Evolutionary conservation across 2,797 vertebrate genomes (phyloP).

Genomic region (Alcedo quadribrachys): DNA sequence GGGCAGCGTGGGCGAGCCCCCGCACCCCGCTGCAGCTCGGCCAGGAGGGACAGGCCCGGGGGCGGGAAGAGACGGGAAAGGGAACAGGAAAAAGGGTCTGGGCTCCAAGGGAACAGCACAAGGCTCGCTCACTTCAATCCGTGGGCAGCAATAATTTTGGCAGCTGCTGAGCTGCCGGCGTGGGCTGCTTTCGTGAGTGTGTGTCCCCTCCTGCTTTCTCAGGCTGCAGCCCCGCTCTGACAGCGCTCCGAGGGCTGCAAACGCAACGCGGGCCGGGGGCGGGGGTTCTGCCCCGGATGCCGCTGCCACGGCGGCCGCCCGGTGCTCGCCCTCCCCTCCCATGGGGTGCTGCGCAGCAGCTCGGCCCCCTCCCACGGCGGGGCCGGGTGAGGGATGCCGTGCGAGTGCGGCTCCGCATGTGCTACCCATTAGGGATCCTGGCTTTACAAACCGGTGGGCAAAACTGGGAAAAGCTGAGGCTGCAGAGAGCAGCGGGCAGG

Average conservation of each 20-base stretch:
- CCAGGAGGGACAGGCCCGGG: rapidly evolving
- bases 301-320: neutral
- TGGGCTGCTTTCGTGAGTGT: neutral
- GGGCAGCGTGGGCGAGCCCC: neutral
- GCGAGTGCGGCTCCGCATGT: rapidly evolving
- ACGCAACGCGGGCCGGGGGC: neutral
- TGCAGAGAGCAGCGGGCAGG: neutral
- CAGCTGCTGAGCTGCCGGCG: neutral
- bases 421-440: neutral
- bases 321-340: rapidly evolving
- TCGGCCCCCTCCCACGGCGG: rapidly evolving
- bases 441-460: rapidly evolving
- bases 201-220: neutral
- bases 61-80: neutral
- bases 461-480: neutral
- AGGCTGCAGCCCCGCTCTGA: neutral
- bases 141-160: conserved; percentile 6
- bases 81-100: neutral
- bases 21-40: rapidly evolving
- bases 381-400: neutral
- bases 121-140: neutral
- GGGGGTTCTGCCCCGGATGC: neutral
- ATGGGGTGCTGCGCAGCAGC: rapidly evolving
- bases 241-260: neutral
- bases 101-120: neutral